Conservation (phyloP, 2,113 vertebrate species). For the Phrynosoma platyrhinos region DNA sequence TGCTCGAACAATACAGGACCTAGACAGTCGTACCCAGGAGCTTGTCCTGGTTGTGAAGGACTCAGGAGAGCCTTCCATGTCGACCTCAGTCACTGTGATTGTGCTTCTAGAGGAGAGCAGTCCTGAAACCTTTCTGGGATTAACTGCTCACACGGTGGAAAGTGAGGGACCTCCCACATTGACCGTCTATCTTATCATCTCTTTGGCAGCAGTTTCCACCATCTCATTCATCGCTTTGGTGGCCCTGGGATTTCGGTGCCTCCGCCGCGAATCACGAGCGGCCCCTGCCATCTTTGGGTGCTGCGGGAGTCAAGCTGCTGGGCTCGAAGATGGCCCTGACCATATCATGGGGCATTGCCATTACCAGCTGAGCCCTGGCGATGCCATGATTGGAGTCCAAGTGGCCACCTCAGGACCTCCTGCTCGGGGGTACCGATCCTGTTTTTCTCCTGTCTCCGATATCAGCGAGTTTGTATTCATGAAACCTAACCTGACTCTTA, state of each 20-base stretch:
- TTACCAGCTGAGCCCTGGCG: slow-evolving; percentile 74
- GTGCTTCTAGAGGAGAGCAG: slow-evolving; percentile 80
- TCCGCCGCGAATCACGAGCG: slow-evolving; percentile 43
- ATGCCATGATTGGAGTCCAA: slow-evolving; percentile 74
- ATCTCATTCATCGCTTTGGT: slow-evolving; percentile 78
- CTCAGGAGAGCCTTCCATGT: slow-evolving; percentile 76
- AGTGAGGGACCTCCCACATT: slow-evolving; percentile 78
- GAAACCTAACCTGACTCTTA: slow-evolving; percentile 70
- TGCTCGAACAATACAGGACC: slow-evolving; percentile 66
- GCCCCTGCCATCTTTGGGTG: slow-evolving; percentile 44
- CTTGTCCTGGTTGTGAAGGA: slow-evolving; percentile 79
- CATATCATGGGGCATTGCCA: slow-evolving; percentile 69
- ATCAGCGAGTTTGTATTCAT: slow-evolving; percentile 87
- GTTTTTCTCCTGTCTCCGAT: slow-evolving; percentile 85
- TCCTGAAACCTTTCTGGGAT: slow-evolving; percentile 75
- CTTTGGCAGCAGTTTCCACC: slow-evolving; percentile 84
- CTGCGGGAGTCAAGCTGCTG: slow-evolving; percentile 65
- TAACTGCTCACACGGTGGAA: slow-evolving; percentile 65
- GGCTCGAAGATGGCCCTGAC: slow-evolving; percentile 60
- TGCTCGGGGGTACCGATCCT: slow-evolving; percentile 81
- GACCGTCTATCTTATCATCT: slow-evolving; percentile 87
- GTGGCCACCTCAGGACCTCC: slow-evolving; percentile 79
- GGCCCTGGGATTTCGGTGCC: slow-evolving; percentile 64
- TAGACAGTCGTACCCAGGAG: slow-evolving; percentile 71
- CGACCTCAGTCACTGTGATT: slow-evolving; percentile 76